These are phyloP conservation scores for Leptinotarsa undecemlineata DNA, from an alignment of 1,140 invertebrate genomes.

Conservation along the genomic window DNA sequence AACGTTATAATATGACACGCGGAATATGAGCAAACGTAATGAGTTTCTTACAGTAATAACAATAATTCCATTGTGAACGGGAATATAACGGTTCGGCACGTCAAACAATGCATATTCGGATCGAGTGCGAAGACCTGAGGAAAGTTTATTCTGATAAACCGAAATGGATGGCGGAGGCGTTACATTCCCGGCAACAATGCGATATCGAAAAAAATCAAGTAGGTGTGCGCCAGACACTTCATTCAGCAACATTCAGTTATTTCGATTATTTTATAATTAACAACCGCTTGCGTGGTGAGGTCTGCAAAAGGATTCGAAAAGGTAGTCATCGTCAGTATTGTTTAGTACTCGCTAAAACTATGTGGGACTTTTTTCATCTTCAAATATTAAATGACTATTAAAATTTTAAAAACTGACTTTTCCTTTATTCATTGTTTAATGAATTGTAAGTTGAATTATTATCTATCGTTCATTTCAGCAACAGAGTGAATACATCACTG, in stretches of 20 bases:
- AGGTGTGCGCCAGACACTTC: slow-evolving; percentile 4
- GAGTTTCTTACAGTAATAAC: not conserved
- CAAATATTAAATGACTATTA: no score
- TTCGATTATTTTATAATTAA: not conserved
- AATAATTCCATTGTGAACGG: slow-evolving; percentile 4
- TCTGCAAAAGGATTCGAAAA: no score
- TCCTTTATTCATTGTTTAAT: no score
- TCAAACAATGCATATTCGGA: not conserved
- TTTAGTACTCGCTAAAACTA: no score
- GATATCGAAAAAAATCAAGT: slow-evolving; percentile 1
- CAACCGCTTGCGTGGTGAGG: not conserved
- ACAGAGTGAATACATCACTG: no score
- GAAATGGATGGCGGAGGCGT: not conserved
- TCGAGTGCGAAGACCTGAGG: slow-evolving; percentile 4
- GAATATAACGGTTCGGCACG: not conserved
- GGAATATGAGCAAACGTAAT: slow-evolving; percentile 2
- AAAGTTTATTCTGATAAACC: slow-evolving; percentile 4
- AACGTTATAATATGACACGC: not conserved
- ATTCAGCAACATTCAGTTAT: slow-evolving; percentile 3
- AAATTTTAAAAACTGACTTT: no score
- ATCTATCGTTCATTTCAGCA: no score
- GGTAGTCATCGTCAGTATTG: no score
- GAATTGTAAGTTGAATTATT: no score
- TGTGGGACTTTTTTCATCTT: no score
- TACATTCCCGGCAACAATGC: slow-evolving; percentile 5